A percentile compares a stretch with the other conserved stretches of the same genome.
phyloP scores from a whole-genome alignment of 1,140 invertebrate genomes.

The Bombus haemorrhoidalis region DNA sequence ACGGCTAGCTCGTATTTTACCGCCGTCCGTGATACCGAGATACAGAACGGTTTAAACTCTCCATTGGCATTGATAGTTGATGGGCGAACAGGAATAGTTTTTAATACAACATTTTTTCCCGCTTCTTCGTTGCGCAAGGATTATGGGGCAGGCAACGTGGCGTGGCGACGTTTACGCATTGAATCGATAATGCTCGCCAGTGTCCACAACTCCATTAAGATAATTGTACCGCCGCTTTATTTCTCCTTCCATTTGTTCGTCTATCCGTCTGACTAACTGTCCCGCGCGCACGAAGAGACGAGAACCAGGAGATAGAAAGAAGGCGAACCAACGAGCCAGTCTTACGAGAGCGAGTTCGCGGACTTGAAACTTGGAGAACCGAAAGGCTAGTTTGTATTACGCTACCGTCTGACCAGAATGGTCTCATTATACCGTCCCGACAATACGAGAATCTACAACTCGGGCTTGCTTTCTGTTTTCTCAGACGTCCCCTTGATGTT shows the following conservation, averaged over 20 bases:
- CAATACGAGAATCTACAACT: neutral
- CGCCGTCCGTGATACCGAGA: no score
- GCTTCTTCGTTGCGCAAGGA: neutral
- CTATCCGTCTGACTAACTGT: constrained; percentile 51
- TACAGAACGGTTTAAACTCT: no score
- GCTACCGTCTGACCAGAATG: neutral
- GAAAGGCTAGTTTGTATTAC: neutral
- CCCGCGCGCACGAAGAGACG: neutral
- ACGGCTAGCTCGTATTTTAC: no score
- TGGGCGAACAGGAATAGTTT: neutral
- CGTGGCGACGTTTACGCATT: constrained; percentile 40
- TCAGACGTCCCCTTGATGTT: neutral
- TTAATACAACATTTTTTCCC: neutral
- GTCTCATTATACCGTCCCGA: neutral
- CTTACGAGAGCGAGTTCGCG: neutral
- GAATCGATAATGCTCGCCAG: constrained; percentile 76
- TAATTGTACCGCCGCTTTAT: constrained; percentile 74
- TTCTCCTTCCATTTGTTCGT: constrained; percentile 55
- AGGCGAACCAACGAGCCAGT: neutral
- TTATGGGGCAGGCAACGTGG: neutral
- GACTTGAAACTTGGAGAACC: neutral
- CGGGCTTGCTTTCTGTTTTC: neutral
- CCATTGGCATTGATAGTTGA: no score
- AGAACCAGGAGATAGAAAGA: neutral
- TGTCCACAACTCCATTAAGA: constrained; percentile 81